Conservation (phyloP, 2,797 vertebrate genomes). For the Gallinago solitaria region DNA sequence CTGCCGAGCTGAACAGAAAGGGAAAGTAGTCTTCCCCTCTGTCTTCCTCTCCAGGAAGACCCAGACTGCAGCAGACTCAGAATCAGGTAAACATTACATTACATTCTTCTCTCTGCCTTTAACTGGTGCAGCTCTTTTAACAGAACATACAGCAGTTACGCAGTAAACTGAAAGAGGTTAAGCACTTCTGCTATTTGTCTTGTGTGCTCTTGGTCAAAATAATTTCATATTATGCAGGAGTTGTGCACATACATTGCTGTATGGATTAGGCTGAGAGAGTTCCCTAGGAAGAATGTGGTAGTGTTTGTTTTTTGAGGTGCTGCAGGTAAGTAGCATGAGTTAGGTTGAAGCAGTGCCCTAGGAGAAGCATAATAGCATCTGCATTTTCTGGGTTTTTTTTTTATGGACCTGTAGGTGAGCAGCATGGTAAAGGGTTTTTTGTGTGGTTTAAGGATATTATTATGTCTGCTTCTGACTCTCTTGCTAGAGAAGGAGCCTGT, state of each 20-base stretch:
- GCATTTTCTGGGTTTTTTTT: not conserved
- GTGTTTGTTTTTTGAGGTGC: not conserved
- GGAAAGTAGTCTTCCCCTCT: slow-evolving; percentile 74
- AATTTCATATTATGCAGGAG: not conserved
- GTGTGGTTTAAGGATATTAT: not conserved
- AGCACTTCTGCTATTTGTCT: slow-evolving; percentile 10
- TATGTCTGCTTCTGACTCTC: not conserved
- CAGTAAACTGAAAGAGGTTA: not conserved
- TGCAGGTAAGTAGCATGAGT: slow-evolving; percentile 36
- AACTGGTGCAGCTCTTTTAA: slow-evolving; percentile 60
- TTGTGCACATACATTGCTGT: not conserved
- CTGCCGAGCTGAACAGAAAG: slow-evolving; percentile 72
- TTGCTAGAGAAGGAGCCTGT: not conserved
- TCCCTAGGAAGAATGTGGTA: not conserved
- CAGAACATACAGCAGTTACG: not conserved
- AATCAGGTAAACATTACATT: slow-evolving; percentile 69
- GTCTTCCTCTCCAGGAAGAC: slow-evolving; percentile 74
- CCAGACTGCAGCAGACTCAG: slow-evolving; percentile 62
- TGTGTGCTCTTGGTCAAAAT: not conserved
- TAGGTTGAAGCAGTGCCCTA: not conserved
- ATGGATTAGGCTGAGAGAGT: not conserved
- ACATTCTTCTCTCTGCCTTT: slow-evolving; percentile 70
- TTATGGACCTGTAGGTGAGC: not conserved
- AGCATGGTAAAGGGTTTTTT: not conserved
- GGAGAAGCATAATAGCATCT: not conserved